Conservation (phyloP, 1,140 invertebrate genomes). For the Latrodectus geometricus region DNA sequence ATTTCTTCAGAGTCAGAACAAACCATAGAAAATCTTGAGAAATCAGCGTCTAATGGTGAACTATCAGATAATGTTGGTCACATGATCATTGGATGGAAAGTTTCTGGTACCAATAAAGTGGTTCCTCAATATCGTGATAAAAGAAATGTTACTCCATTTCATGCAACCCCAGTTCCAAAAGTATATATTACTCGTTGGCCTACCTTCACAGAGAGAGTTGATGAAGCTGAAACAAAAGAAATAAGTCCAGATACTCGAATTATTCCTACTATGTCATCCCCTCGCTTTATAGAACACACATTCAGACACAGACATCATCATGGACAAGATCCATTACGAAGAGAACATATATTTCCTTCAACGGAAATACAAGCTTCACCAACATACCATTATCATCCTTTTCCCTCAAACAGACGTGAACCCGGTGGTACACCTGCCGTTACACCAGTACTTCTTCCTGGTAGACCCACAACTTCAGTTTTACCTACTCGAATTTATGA, state of each 20-base stretch:
- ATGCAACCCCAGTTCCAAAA: conserved; percentile 59
- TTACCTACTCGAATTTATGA: conserved; percentile 47
- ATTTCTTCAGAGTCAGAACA: conserved; percentile 72
- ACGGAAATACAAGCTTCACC: conserved; percentile 37
- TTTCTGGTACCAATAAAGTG: conserved; percentile 65
- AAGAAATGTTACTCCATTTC: conserved; percentile 49
- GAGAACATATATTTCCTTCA: conserved; percentile 13
- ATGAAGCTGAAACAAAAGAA: conserved; percentile 43
- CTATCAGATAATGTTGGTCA: conserved; percentile 74
- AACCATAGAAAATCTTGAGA: conserved; percentile 74
- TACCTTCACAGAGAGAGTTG: conserved; percentile 32
- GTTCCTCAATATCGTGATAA: conserved; percentile 8
- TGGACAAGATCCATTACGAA: conserved; percentile 35
- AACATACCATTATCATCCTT: conserved; percentile 42
- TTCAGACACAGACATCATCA: conserved; percentile 58
- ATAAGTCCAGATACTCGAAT: conserved; percentile 68
- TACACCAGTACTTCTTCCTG: conserved; percentile 50
- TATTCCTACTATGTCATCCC: conserved; percentile 67
- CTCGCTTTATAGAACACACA: conserved; percentile 64
- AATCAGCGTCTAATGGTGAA: conserved; percentile 75
- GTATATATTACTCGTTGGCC: conserved; percentile 48
- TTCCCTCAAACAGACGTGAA: not conserved
- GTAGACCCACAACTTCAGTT: conserved; percentile 31
- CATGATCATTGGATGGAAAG: conserved; percentile 77
- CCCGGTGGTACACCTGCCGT: conserved; percentile 13